Base-by-base conservation (phyloP, 2,113 vertebrate species). In the Dasyprocta punctata region DNA sequence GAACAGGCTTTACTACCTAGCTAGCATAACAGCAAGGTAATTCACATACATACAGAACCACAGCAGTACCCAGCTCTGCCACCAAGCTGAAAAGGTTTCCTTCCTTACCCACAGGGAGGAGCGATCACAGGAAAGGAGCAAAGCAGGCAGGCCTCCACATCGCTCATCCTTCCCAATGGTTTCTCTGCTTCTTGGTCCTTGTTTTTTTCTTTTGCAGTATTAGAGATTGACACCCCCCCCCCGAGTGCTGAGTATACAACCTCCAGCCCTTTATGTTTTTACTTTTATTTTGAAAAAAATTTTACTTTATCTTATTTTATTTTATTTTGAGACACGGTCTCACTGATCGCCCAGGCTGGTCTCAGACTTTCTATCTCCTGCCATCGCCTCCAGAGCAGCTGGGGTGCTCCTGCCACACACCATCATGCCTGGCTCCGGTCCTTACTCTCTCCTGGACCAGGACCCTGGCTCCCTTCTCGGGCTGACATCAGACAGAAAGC, bases 21-120 rank as follows among this genome's bases (percentile, higher is more conserved):
- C 1, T 4, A 9, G n/a, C 13, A 4, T 5, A 52, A 33, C 11
- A 19, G 67, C 14, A 86, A 88, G 28, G 52, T 3, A 19, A 54
- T 13, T 6, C 30, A 3, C 1, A 7, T 10, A 16, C 0, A 63
- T 0, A 20, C 5, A 2, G 33, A 69, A 30, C 47, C 10, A 24
- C 11, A 20, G 20, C 85, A 10, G 30, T 5, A 24, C 3, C 86
- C 83, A 13, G 24, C 8, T 4, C 0, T 30, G 60, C 6, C 28
- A 17, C 1, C 8, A 11, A 0, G 56, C 24, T 60, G 52, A 41
- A 2, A 19, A 28, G 19, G 52, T 4, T 38, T 82, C 30, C 26
- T 28, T 9, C 17, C 8, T 19, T 38, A 49, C 60, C 52, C 20
- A 71, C 0, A 65, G 52, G 54, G 41, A 38, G 1, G 0, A n/a